Conservation (phyloP, 1,140 invertebrate species). For the Manduca sexta region DNA sequence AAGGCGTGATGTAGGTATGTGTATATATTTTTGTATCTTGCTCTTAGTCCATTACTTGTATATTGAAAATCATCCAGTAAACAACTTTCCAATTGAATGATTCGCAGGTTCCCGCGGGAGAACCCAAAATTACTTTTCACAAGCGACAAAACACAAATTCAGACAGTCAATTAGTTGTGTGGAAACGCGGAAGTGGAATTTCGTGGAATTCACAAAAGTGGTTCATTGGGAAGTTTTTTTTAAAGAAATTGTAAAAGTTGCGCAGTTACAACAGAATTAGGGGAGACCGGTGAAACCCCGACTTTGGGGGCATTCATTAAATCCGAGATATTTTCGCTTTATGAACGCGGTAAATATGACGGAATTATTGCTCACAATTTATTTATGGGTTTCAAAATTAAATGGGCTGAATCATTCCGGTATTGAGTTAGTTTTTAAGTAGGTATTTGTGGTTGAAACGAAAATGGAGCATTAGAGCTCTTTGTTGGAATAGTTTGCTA, state of each 20-base stretch:
- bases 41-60: too few species aligned
- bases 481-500: too few species aligned
- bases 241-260: constrained; percentile 57
- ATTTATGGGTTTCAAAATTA: neutral
- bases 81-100: too few species aligned
- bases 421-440: neutral
- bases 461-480: too few species aligned
- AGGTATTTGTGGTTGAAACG: too few species aligned
- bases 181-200: constrained; percentile 18
- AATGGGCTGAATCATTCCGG: neutral
- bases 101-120: too few species aligned
- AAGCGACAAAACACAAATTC: too few species aligned
- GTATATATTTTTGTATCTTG: too few species aligned
- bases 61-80: too few species aligned
- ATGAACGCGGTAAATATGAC: constrained; percentile 5
- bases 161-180: constrained; percentile 31
- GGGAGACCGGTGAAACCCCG: constrained; percentile 19
- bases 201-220: constrained; percentile 38
- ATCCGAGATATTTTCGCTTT: constrained; percentile 18
- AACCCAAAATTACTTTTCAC: too few species aligned
- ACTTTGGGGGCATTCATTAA: constrained; percentile 23
- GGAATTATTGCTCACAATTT: too few species aligned
- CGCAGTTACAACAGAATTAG: constrained; percentile 57
- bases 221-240: constrained; percentile 31
- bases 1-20: too few species aligned